Evolutionary conservation across 2,888 invertebrate species (phyloP).

Genomic region (Ditula angustiorana): DNA sequence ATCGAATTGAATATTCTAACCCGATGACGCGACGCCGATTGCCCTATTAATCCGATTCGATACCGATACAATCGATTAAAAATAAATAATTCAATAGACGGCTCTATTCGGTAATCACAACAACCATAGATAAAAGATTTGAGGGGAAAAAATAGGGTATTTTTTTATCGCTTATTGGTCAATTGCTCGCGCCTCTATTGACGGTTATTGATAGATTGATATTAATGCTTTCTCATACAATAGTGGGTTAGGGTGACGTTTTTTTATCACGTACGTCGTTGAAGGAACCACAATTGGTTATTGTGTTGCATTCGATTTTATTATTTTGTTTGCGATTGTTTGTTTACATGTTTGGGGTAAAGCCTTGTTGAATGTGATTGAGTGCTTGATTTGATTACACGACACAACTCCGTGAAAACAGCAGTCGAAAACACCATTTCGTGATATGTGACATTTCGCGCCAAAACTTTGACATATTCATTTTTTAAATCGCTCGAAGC

Average conservation of each 20-base stretch:
- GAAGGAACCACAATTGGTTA: conserved; percentile 78
- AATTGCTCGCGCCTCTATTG: conserved; percentile 81
- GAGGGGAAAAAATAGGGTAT: conserved; percentile 69
- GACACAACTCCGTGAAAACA: background rate
- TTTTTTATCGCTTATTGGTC: conserved; percentile 76
- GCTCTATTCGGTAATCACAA: conserved; percentile 71
- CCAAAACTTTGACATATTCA: conserved; percentile 14
- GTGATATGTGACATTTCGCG: conserved; percentile 37
- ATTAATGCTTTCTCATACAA: conserved; percentile 62
- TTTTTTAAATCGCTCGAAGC: conserved; percentile 9
- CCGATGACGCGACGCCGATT: conserved; percentile 18
- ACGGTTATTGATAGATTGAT: conserved; percentile 83
- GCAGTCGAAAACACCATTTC: background rate
- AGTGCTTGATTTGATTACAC: conserved; percentile 38
- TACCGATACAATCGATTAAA: conserved; percentile 39
- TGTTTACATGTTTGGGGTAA: conserved; percentile 64
- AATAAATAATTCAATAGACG: conserved; percentile 56
- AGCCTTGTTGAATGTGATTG: conserved; percentile 51
- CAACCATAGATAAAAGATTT: conserved; percentile 69
- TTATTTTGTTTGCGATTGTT: conserved; percentile 58
- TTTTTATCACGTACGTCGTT: conserved; percentile 72
- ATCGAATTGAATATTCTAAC: conserved; percentile 20
- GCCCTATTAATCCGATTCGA: conserved; percentile 38
- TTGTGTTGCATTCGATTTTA: conserved; percentile 65
- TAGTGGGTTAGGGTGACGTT: conserved; percentile 71